Evolutionary conservation across 2,888 invertebrate species (phyloP), one percentile per base, ranked within the genome.

Genomic region (Caenorhabditis becei): DNA sequence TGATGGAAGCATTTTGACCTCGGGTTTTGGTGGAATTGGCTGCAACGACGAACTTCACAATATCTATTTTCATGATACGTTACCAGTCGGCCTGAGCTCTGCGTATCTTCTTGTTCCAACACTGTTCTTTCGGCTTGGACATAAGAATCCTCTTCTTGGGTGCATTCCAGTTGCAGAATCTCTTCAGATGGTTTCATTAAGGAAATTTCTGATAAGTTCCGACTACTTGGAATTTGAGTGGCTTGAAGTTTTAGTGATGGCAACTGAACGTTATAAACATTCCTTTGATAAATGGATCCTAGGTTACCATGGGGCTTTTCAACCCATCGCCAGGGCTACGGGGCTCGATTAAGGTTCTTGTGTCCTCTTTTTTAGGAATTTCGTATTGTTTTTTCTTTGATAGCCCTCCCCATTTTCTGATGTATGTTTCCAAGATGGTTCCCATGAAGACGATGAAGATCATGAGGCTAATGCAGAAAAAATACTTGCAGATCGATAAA

Each of bases 21-120:
- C 61, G 1, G 79, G 79, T 28, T 62, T 72, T n/a, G 32, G 28
- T 10, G 79, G 79, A 26, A 79, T 58, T 28, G 71, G 59, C 78
- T 78, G 71, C 2, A 78, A 78, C 37, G 35, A n/a, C n/a, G n/a
- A n/a, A n/a, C n/a, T n/a, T 5, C 2, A 14, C 14, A 41, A 41
- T 14, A 41, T 14, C 14, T 11, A 41, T 41, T 11, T 41, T 14
- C 11, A 41, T 14, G 14, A 41, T 14, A 14, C 3, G 3, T 11
- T 49, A 54, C 54, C 54, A 56, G n/a, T n/a, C 23, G 28, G 4
- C 53, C 72, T 11, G 44, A 28, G 20, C 28, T 63, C 20, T 72
- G 72, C 0, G 72, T 72, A 20, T 47, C 63, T 14, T 44, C 54
- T 47, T n/a, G 10, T 8, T 71, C 61, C 23, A 62, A 24, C 20